Evolutionary conservation across 2,113 vertebrate genomes (phyloP).

Genomic region (Toxotes chatareus): DNA sequence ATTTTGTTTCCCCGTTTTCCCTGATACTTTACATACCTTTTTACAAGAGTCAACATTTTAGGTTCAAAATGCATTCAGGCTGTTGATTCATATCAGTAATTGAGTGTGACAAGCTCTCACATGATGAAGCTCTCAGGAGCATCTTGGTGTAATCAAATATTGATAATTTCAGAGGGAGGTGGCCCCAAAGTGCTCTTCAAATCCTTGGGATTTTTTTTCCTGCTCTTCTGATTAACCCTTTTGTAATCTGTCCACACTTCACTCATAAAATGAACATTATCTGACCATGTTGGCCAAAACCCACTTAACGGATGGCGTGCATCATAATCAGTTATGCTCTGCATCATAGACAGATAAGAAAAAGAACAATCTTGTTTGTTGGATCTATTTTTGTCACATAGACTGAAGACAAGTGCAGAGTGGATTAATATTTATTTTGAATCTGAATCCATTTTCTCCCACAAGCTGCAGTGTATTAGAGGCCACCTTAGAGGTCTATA

Average conservation of each 20-base stretch:
- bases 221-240: slow-evolving; percentile 17
- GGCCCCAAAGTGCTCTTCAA: slow-evolving; percentile 55
- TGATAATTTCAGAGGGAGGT: slow-evolving; percentile 55
- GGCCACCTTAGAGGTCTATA: slow-evolving; percentile 34
- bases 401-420: not conserved
- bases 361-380: not conserved
- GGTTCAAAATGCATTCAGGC: not conserved
- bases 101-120: slow-evolving; percentile 24
- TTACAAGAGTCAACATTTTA: not conserved
- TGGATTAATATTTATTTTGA: slow-evolving; percentile 8
- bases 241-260: slow-evolving; percentile 13
- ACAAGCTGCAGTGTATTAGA: slow-evolving; percentile 5
- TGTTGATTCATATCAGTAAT: slow-evolving; percentile 29
- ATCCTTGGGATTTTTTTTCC: slow-evolving; percentile 35
- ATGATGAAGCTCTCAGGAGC: slow-evolving; percentile 41
- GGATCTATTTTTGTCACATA: slow-evolving; percentile 15
- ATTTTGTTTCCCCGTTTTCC: not conserved
- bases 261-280: slow-evolving; percentile 21
- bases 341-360: not conserved
- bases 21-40: not conserved
- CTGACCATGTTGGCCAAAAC: not conserved
- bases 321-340: not conserved
- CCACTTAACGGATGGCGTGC: not conserved
- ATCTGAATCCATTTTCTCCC: slow-evolving; percentile 30
- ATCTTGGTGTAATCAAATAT: slow-evolving; percentile 65